phyloP scores from a whole-genome alignment of 2,888 invertebrate genomes.

The Hanleya hanleyi region DNA sequence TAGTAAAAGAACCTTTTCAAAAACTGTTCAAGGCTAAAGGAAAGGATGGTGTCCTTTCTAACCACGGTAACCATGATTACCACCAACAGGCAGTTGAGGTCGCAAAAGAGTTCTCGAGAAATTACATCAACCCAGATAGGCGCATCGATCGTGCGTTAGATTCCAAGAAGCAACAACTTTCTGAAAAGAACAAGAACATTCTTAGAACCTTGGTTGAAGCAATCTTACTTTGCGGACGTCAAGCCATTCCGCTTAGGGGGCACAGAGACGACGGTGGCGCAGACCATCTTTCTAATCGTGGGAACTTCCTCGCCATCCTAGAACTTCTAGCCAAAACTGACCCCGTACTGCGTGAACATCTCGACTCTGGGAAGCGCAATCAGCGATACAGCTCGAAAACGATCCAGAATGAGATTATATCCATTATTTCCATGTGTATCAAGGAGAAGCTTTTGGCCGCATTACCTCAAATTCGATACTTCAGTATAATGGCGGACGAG shows the following conservation, averaged over 20 bases:
- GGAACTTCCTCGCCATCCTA: conserved; percentile 36
- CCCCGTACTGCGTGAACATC: conserved; percentile 22
- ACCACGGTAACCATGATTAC: not conserved
- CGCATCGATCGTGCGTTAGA: not conserved
- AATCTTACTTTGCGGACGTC: conserved; percentile 35
- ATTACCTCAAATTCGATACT: conserved; percentile 21
- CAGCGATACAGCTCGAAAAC: conserved; percentile 31
- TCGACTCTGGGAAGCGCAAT: conserved; percentile 18
- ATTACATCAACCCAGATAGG: not conserved
- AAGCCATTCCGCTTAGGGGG: conserved; percentile 34
- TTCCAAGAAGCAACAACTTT: not conserved
- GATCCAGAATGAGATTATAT: conserved; percentile 37
- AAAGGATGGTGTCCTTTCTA: not conserved
- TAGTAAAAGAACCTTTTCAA: not conserved
- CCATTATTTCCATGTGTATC: conserved; percentile 24
- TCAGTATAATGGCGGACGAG: conserved; percentile 38
- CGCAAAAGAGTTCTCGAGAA: not conserved
- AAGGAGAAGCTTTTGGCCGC: conserved; percentile 16
- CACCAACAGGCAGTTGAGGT: not conserved
- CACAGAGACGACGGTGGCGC: conserved; percentile 18
- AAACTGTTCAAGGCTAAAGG: not conserved
- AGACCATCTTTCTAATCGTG: not conserved
- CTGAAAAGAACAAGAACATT: conserved; percentile 27
- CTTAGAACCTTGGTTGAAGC: conserved; percentile 30
- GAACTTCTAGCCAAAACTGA: conserved; percentile 23